These are phyloP conservation scores for Coecobrya sp. DNA, from an alignment of 2,888 invertebrate species.

Conservation along the genomic window DNA sequence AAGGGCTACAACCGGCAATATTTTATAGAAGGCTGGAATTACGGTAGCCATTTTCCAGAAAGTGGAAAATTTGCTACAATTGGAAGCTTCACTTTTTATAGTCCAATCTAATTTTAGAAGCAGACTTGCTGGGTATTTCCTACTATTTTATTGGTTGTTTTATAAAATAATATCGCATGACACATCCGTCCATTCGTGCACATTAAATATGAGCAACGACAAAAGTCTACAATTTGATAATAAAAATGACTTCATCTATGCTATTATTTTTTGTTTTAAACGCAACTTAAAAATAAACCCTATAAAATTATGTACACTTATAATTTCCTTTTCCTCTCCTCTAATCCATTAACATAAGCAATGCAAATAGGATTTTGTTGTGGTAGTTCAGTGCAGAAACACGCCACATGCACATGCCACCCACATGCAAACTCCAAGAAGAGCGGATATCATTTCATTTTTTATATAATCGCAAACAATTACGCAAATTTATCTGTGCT, in stretches of 20 bases:
- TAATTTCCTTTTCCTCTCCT: slow-evolving; percentile 29
- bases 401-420: slow-evolving; percentile 58
- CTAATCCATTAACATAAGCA: slow-evolving; percentile 1
- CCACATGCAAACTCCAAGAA: slow-evolving; percentile 38
- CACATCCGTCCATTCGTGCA: slow-evolving; percentile 2
- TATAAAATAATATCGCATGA: not conserved
- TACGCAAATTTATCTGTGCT: slow-evolving; percentile 45
- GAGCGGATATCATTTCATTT: slow-evolving; percentile 63
- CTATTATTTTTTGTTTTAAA: not conserved
- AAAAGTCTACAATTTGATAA: not conserved
- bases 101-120: not conserved
- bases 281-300: not conserved
- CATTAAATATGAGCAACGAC: not conserved
- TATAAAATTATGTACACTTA: not conserved
- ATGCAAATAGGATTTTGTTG: not conserved
- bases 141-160: not conserved
- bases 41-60: not conserved
- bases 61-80: not conserved
- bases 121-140: not conserved
- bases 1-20: not conserved
- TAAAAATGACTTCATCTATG: not conserved
- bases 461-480: slow-evolving; percentile 64
- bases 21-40: not conserved
- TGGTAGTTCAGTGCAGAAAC: not conserved
- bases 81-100: not conserved